Evolutionary conservation across 2,888 invertebrate species (phyloP), one percentile per base, ranked within the genome.

Genomic region (Trypoxylon attenuatum): DNA sequence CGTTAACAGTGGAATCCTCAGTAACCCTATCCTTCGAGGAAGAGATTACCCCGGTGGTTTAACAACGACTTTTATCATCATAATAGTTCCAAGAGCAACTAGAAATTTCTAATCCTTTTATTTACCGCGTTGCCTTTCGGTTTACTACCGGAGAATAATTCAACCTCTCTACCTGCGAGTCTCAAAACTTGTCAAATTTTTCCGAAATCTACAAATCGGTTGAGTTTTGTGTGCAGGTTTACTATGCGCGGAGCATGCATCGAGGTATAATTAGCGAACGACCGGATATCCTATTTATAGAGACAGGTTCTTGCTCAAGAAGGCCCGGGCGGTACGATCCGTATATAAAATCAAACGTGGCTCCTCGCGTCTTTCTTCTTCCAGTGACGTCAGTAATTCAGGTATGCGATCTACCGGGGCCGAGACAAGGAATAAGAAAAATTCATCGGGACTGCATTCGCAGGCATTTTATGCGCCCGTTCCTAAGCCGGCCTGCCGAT

Each of bases 231-330:
- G 52, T 15, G 73, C 41, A 42, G 22, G 62, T 61, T 73, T 42
- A 56, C 59, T 38, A 52, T 49, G 47, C 54, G 66, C 13, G 38
- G 55, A 56, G 65, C 49, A 33, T 67, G 77, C 76, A 79, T 76
- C 73, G 73, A 71, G 74, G 72, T 86, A 87, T 85, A 85, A 86
- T 86, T 87, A 87, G 86, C 82, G 71, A 79, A 73, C 77, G 74
- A 74, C 79, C 82, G 79, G 81, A 81, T 76, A 76, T 69, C 77
- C 81, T 75, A 75, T 75, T 76, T 75, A 76, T 70, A 72, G 76
- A 69, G 69, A 53, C 67, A 69, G 66, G 66, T 67, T 66, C 62
- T 62, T 63, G 68, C 74, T 69, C 69, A 59, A 63, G 62, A 76
- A 58, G 64, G 65, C 70, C 76, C 69, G 66, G 76, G 69, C 62